Evolutionary conservation across 2,113 vertebrate species (phyloP), one percentile per base, ranked within the genome.

Genomic region (Rhinolophus ferrumequinum): DNA sequence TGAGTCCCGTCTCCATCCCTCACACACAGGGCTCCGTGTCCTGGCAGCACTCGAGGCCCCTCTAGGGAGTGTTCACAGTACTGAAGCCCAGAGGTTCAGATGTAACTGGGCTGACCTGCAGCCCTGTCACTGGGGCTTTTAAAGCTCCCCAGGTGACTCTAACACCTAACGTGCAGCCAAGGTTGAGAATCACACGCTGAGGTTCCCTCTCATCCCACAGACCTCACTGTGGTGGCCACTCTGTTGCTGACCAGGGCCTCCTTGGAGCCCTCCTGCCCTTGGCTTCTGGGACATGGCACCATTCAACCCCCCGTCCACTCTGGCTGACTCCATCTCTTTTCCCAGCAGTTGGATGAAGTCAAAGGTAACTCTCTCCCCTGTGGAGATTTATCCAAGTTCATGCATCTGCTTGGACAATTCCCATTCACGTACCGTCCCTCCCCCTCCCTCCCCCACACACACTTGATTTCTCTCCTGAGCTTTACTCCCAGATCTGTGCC

Each of bases 351-450:
- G 64, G 15, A 50, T n/a, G 70, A 69, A 35, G 60, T 70, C 60
- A 62, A 84, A 83, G 52, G 16, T 33, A 41, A 88, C 21, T 14
- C 8, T 26, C 38, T 14, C 50, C 33, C 35, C 50, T 6, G 21
- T 24, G 35, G 54, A 93, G 64, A 72, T 38, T 21, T 44, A 60
- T 35, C 18, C 69, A 50, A 50, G 52, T 76, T 58, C 50, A 2
- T 15, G 62, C 77, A 83, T 76, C 47, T 60, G 50, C 85, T 54
- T 56, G 47, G 64, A 79, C 9, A 38, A 58, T 64, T 64, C 70
- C 21, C 22, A 64, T 8, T 44, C 44, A 33, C 21, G 33, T 12
- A 33, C 0, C 0, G 33, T 0, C 0, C 4, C 21, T 18, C 58
- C 41, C 41, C 41, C 41, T 7, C 41, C 41, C 41, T 1, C 41